Conservation (phyloP, 2,113 vertebrate genomes). For the Neopipo cinnamomea region DNA sequence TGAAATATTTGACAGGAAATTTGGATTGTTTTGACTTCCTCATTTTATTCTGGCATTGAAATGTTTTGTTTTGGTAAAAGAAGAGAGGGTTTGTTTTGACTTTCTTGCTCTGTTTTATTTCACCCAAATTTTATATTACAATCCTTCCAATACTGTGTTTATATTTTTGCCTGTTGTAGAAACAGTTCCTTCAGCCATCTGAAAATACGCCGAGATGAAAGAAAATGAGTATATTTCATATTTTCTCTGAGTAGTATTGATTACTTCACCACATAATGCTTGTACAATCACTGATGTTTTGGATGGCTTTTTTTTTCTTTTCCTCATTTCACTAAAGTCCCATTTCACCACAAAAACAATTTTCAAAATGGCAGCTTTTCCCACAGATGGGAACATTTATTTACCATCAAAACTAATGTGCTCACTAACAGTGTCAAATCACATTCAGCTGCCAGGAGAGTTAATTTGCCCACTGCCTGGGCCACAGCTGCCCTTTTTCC, state of each 20-base stretch:
- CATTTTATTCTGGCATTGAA: not conserved
- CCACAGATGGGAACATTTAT: not conserved
- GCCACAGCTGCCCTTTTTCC: not conserved
- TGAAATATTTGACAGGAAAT: not conserved
- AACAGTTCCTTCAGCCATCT: not conserved
- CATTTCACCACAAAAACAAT: not conserved
- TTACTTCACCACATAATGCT: constrained; percentile 19
- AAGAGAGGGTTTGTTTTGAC: not conserved
- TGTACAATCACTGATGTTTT: not conserved
- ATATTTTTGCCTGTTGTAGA: not conserved
- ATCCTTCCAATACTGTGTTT: not conserved
- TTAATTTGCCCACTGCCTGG: not conserved
- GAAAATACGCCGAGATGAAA: constrained; percentile 35
- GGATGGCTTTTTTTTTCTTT: not conserved
- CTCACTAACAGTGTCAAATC: not conserved
- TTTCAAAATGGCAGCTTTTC: constrained; percentile 34
- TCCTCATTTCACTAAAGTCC: not conserved
- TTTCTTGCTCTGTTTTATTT: constrained; percentile 23
- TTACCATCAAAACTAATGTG: not conserved
- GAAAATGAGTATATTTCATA: constrained; percentile 23
- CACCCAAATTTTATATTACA: not conserved
- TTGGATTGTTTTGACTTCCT: constrained; percentile 10
- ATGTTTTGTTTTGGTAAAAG: not conserved
- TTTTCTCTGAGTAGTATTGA: constrained; percentile 30
- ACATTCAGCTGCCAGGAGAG: not conserved